These are phyloP conservation scores for Pituophis catenifer DNA, from an alignment of 2,113 vertebrate genomes.

Conservation along the genomic window DNA sequence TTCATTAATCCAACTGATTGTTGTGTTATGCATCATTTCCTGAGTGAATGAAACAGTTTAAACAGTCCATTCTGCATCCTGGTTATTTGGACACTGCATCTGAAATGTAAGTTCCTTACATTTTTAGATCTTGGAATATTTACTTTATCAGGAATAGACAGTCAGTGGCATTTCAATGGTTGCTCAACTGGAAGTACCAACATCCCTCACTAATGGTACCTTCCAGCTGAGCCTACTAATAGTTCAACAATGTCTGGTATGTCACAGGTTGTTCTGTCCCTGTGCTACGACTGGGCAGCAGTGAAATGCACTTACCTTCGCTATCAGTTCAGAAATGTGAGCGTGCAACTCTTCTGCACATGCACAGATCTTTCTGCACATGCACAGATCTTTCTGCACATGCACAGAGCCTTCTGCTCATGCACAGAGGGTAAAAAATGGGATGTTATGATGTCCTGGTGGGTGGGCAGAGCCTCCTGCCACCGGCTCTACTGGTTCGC, in stretches of 20 bases:
- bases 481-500: too few relatives aligned
- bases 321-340: too few relatives aligned
- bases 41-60: background rate
- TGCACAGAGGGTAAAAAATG: too few relatives aligned
- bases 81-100: background rate
- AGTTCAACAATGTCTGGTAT: background rate
- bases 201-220: background rate
- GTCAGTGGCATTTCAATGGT: background rate
- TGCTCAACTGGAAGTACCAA: background rate
- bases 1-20: constrained; percentile 4
- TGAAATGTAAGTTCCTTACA: background rate
- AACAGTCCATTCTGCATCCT: too few relatives aligned
- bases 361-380: too few relatives aligned
- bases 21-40: constrained; percentile 4
- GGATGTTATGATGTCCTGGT: too few relatives aligned
- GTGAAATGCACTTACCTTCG: too few relatives aligned
- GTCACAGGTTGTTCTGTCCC: background rate
- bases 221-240: background rate
- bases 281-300: background rate
- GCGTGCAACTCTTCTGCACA: too few relatives aligned
- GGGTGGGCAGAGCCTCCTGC: too few relatives aligned
- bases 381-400: too few relatives aligned
- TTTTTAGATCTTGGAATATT: background rate
- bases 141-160: background rate
- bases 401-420: too few relatives aligned